phyloP scores from a whole-genome alignment of 2,797 vertebrate genomes.

The Pangasius macronema region DNA sequence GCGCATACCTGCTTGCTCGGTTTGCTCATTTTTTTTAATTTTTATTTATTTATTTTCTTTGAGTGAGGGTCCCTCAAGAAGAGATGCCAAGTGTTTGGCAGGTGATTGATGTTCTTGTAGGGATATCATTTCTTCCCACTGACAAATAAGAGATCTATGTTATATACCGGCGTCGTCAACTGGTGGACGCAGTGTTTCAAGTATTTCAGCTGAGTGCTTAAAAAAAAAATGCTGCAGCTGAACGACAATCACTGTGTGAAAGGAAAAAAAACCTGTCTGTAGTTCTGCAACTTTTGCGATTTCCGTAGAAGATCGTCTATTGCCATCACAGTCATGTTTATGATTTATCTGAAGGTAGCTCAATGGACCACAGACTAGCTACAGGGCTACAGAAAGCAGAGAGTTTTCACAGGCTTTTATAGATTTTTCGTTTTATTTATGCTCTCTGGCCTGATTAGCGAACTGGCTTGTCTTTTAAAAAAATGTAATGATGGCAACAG shows the following conservation, averaged over 20 bases:
- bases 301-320: background rate
- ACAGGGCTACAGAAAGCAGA: too few relatives aligned
- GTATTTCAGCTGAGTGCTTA: background rate
- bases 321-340: background rate
- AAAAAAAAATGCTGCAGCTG: background rate
- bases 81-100: slow-evolving; percentile 25
- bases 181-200: background rate
- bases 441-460: background rate
- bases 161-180: background rate
- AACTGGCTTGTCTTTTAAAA: too few relatives aligned
- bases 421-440: background rate
- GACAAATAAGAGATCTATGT: background rate
- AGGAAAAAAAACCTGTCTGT: background rate
- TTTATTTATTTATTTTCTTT: background rate
- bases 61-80: background rate
- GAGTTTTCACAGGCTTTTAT: background rate
- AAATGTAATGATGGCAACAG: background rate
- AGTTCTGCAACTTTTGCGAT: background rate
- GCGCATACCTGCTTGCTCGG: slow-evolving; percentile 58
- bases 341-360: background rate
- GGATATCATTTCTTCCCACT: background rate
- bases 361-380: background rate
- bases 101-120: background rate
- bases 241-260: background rate
- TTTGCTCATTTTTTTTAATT: slow-evolving; percentile 57